These are phyloP conservation scores for Pseudomyrmex dendroicus DNA, from an alignment of 1,140 invertebrate genomes.

Conservation along the genomic window DNA sequence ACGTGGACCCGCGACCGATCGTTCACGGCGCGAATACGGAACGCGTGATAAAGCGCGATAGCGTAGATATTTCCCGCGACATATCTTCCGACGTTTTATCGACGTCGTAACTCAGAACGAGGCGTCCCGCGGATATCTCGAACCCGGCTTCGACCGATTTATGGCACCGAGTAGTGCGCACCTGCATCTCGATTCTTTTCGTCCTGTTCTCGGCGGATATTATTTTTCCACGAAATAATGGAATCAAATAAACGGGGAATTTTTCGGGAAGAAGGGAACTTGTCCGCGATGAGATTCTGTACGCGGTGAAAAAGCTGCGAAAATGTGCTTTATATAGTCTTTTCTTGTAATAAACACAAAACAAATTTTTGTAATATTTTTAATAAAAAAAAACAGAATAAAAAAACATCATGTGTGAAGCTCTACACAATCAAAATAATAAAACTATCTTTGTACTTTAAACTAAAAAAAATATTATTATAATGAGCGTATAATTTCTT, in stretches of 20 bases:
- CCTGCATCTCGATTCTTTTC: slow-evolving; percentile 47
- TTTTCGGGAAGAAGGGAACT: neutral
- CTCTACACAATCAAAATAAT: too few relatives aligned
- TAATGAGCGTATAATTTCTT: too few relatives aligned
- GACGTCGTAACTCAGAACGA: slow-evolving; percentile 71
- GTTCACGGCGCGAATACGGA: slow-evolving; percentile 1
- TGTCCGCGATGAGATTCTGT: neutral
- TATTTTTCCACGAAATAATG: slow-evolving; percentile 62
- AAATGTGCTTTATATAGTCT: neutral
- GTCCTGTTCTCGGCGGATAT: slow-evolving; percentile 8
- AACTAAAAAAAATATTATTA: neutral
- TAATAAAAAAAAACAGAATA: neutral
- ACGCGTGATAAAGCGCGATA: slow-evolving; percentile 61
- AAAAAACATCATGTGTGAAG: too few relatives aligned
- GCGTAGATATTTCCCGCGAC: slow-evolving; percentile 37
- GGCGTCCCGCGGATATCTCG: slow-evolving; percentile 45
- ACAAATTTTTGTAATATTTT: neutral
- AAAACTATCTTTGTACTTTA: neutral
- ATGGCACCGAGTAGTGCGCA: slow-evolving; percentile 42
- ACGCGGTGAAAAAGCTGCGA: neutral
- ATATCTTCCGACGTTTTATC: slow-evolving; percentile 74
- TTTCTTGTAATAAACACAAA: neutral
- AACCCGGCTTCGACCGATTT: slow-evolving; percentile 64
- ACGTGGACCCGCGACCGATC: neutral
- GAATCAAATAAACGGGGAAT: slow-evolving; percentile 51